Base-by-base conservation (phyloP, 2,888 invertebrate genomes). In the Stenoptilia bipunctidactyla region DNA sequence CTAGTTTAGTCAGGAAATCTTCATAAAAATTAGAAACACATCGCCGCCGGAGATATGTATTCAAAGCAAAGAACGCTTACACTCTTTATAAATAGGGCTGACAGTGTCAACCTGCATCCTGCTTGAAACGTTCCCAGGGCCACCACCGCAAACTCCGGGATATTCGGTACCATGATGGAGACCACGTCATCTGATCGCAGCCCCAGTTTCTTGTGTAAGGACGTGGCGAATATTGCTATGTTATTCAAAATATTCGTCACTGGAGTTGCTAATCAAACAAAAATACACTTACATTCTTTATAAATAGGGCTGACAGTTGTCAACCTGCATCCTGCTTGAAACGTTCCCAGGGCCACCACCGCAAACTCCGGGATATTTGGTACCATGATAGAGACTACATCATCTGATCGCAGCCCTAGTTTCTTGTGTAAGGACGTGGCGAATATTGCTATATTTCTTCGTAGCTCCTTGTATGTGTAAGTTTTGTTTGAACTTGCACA, bases 231-330 rank as follows among this genome's bases (percentile, higher is more conserved):
- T 33, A 86, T 86, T 2, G 85, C 77, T 36, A 87, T 83, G 38
- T 85, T 71, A n/a, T n/a, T n/a, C n/a, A n/a, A n/a, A n/a, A n/a
- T n/a, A n/a, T n/a, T n/a, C n/a, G n/a, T n/a, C n/a, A n/a, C n/a
- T n/a, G n/a, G n/a, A n/a, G n/a, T n/a, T n/a, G n/a, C n/a, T n/a
- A 20, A 20, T 20, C 3, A 1, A 4, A 27, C 41, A 45, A 43
- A 27, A 39, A 20, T 12, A 27, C 40, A 53, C 75, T 75, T 57
- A 87, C 87, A 74, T 49, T 87, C 80, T 47, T 90, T 93, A 55
- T 92, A 93, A 50, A 87, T 70, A 15, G 92, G 91, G 74, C 93
- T 93, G n/a, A 92, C 75, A 1, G 92, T 89, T 0, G 92, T 91
- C 13, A 90, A 76, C 5, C 87, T 59, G 14, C 92, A 72, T 1